These are phyloP conservation scores for Plecturocebus donacophilus DNA, from an alignment of 2,113 vertebrate genomes.

Conservation along the genomic window DNA sequence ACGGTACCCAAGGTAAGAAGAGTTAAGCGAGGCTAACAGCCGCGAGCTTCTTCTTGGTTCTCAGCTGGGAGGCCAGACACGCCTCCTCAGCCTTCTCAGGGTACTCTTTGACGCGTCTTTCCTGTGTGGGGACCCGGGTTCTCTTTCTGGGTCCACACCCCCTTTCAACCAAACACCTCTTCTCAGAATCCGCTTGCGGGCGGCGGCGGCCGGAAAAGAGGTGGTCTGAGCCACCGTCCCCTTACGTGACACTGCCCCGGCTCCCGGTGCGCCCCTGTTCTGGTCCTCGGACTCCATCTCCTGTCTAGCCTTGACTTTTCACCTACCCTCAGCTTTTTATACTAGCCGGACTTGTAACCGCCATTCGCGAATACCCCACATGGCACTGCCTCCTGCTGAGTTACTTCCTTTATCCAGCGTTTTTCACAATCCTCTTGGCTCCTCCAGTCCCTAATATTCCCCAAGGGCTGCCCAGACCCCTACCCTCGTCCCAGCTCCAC, in stretches of 20 bases:
- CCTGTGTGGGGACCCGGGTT: fast-evolving
- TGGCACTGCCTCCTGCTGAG: not conserved
- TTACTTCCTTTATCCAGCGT: not conserved
- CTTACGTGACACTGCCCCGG: fast-evolving
- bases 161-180: not conserved
- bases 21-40: not conserved
- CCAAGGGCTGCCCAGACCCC: fast-evolving
- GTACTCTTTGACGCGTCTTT: not conserved
- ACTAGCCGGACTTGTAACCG: not conserved
- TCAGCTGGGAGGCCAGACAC: not conserved
- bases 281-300: not conserved
- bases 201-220: fast-evolving
- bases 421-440: not conserved
- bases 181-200: not conserved
- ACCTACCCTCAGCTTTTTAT: not conserved
- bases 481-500: not conserved
- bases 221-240: fast-evolving
- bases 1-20: conserved; percentile 82
- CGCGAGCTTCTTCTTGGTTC: not conserved
- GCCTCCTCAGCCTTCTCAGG: not conserved
- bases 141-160: not conserved
- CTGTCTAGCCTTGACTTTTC: not conserved
- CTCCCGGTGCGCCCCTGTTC: fast-evolving
- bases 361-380: not conserved
- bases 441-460: not conserved